Base-by-base conservation (phyloP, 2,888 invertebrate genomes). In the Coelopa pilipes region DNA sequence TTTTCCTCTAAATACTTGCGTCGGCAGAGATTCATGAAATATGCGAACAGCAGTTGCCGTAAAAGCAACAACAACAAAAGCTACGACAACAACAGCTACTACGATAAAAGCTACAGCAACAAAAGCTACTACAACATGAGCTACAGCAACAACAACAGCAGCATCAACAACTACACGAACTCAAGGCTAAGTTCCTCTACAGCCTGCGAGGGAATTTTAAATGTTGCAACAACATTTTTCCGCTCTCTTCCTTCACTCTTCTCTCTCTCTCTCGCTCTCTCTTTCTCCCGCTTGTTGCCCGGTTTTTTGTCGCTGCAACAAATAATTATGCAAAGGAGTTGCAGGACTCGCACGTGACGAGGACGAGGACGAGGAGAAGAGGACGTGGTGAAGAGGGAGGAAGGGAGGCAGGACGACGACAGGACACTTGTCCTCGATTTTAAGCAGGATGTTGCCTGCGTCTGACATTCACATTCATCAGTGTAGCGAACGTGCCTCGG, bases 361-460 rank as follows among this genome's bases (percentile, higher is more conserved):
- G 34, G n/a, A 50, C n/a, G 65, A 17, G 12, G 49, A 59, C 59
- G 21, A 12, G 57, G 59, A 21, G 34, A 59, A 69, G 17, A 49
- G 59, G n/a, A 45, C 60, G 60, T 34, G 34, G 13, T 24, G 60
- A 11, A 7, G 34, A 60, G 15, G n/a, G 11, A 60, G 24, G 24
- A 34, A n/a, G 17, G 15, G 34, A 55, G 11, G n/a, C 17, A 19
- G 69, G 24, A 71, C 4, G 49, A 34, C 17, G 70, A 62, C 70
- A 71, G 45, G 24, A 63, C 70, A 71, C 62, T 63, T 63, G 70
- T 71, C 62, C 62, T 71, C 53, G 24, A 71, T 71, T 63, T 70
- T 70, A 45, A 50, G 71, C 62, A 66, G 71, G 71, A 71, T 63
- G 68, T 53, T 68, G 55, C 68, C 19, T 21, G 71, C 63, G 53